These are phyloP conservation scores for Noctua janthe DNA, from an alignment of 2,888 invertebrate species.

Conservation along the genomic window DNA sequence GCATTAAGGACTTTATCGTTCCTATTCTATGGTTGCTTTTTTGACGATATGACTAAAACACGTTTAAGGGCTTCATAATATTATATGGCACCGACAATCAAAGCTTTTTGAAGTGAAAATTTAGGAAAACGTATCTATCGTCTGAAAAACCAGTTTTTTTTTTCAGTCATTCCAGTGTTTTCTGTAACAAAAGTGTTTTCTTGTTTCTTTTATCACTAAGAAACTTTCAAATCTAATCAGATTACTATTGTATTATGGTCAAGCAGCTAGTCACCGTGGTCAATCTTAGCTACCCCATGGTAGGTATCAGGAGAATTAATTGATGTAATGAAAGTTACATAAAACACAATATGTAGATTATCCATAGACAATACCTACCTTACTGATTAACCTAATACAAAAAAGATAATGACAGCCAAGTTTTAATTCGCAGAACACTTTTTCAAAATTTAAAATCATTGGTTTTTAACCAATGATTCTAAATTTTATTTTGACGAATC, in stretches of 20 bases:
- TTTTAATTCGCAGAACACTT: not conserved
- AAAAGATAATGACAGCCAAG: not conserved
- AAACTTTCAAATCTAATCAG: constrained; percentile 2
- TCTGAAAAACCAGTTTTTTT: not conserved
- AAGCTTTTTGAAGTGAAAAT: constrained; percentile 11
- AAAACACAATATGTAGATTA: too few species aligned
- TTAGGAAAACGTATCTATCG: too few species aligned
- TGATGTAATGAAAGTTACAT: too few species aligned
- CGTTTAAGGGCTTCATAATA: not conserved
- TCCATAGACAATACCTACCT: not conserved
- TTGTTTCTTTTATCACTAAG: not conserved
- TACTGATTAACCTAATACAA: too few species aligned
- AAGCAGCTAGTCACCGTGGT: not conserved
- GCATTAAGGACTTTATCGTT: not conserved
- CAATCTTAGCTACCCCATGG: not conserved
- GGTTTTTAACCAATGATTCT: too few species aligned
- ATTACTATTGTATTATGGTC: not conserved
- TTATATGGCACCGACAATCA: not conserved
- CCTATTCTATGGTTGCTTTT: not conserved
- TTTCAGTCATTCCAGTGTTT: not conserved
- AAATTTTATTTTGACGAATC: too few species aligned
- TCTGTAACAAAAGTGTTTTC: not conserved
- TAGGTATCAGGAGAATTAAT: not conserved
- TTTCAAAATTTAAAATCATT: not conserved
- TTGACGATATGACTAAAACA: not conserved